Evolutionary conservation across 2,888 invertebrate species (phyloP).

Genomic region (Phasia obesa): DNA sequence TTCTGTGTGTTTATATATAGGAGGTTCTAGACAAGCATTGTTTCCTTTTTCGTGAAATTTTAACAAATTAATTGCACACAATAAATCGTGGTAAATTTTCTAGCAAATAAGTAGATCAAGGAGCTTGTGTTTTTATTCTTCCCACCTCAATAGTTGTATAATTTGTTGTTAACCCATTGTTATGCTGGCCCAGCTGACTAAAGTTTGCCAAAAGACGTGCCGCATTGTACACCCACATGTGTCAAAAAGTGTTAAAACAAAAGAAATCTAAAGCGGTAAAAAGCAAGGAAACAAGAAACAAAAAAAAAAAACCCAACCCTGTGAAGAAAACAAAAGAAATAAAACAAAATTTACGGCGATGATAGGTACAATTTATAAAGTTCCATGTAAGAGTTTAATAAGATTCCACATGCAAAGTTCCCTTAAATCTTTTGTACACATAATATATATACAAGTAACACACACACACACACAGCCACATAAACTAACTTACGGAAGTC

Average conservation of each 20-base stretch:
- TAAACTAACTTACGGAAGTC: neutral
- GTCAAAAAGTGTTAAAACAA: constrained; percentile 63
- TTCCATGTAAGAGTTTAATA: constrained; percentile 65
- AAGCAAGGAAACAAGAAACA: neutral
- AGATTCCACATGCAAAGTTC: constrained; percentile 70
- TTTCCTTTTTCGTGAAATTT: constrained; percentile 76
- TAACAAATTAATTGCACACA: constrained; percentile 81
- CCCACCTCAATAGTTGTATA: constrained; percentile 33
- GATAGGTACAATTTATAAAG: constrained; percentile 71
- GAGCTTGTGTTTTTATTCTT: constrained; percentile 49
- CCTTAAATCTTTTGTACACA: constrained; percentile 59
- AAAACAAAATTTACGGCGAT: constrained; percentile 64
- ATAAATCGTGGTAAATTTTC: constrained; percentile 76
- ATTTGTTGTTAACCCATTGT: constrained; percentile 44
- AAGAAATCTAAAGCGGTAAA: constrained; percentile 52
- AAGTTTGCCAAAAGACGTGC: constrained; percentile 32
- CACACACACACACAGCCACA: neutral
- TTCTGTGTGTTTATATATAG: constrained; percentile 20
- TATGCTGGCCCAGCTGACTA: constrained; percentile 9
- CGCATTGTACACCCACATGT: constrained; percentile 44
- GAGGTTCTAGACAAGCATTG: constrained; percentile 73
- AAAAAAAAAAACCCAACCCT: constrained; percentile 10
- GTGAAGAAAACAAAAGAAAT: constrained; percentile 51
- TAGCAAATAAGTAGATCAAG: constrained; percentile 71
- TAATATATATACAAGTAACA: constrained; percentile 21